These are phyloP conservation scores for Saccostrea glomerata DNA, from an alignment of 1,140 invertebrate genomes.

Conservation along the genomic window DNA sequence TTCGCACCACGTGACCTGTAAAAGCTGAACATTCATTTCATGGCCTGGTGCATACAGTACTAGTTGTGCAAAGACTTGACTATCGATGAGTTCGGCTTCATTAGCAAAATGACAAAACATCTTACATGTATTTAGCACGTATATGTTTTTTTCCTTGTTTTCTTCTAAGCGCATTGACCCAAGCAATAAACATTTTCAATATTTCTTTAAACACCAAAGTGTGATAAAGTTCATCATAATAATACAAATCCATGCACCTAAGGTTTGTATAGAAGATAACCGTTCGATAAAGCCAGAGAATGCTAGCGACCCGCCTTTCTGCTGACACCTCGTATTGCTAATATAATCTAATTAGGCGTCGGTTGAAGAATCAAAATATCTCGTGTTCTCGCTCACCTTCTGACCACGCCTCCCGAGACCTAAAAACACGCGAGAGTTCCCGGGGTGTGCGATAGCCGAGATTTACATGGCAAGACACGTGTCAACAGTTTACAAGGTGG, in stretches of 20 bases:
- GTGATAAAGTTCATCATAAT: neutral
- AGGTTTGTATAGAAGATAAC: neutral
- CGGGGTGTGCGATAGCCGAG: neutral
- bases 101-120: no score
- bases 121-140: no score
- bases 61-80: no score
- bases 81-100: no score
- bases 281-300: neutral
- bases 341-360: constrained; percentile 28
- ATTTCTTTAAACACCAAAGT: neutral
- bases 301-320: neutral
- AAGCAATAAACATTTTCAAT: neutral
- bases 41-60: no score
- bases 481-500: no score
- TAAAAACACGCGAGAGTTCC: neutral
- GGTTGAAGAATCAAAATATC: constrained; percentile 7
- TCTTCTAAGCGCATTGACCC: neutral
- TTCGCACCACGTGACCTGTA: no score
- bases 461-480: no score
- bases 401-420: neutral
- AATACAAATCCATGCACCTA: neutral
- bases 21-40: no score
- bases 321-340: neutral
- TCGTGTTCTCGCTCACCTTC: neutral
- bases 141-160: no score